Evolutionary conservation across 35 echinoderm and acorn worm genomes (phyloP).

Genomic region (Lytechinus variegatus): DNA sequence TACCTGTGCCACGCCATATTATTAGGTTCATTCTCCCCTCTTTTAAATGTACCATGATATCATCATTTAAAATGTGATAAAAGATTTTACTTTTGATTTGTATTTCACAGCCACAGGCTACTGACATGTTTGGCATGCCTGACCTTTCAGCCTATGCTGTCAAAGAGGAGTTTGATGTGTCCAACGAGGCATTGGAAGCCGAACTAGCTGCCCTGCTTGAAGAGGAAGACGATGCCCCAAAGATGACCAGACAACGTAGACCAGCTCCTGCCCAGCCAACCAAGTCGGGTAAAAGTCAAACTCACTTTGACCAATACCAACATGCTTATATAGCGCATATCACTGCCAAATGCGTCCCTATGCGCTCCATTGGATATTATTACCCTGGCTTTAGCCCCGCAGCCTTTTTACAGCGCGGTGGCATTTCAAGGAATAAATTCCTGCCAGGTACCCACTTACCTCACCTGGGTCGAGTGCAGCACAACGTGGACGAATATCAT

Average conservation of each 20-base stretch:
- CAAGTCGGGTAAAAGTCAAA: neutral
- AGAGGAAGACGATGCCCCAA: conserved; percentile 24
- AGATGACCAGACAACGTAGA: neutral
- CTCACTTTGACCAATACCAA: neutral
- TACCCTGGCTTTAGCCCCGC: no score
- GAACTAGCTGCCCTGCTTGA: conserved; percentile 50
- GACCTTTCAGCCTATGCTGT: conserved; percentile 30
- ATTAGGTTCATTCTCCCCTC: neutral
- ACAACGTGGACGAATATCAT: no score
- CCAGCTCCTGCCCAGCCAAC: conserved; percentile 26
- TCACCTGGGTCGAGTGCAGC: no score
- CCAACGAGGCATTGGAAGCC: conserved; percentile 50
- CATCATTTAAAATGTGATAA: neutral
- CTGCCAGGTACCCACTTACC: no score
- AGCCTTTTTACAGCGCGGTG: no score
- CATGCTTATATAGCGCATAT: no score
- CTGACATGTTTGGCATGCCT: conserved; percentile 56
- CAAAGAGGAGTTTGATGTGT: neutral
- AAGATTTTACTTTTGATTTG: neutral
- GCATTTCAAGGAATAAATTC: no score
- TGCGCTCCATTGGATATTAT: no score
- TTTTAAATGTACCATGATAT: no score
- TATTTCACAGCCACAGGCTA: neutral
- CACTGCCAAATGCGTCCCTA: no score
- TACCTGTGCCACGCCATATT: no score